phyloP scores from a whole-genome alignment of 2,113 vertebrate genomes.

The Charadrius vociferus region DNA sequence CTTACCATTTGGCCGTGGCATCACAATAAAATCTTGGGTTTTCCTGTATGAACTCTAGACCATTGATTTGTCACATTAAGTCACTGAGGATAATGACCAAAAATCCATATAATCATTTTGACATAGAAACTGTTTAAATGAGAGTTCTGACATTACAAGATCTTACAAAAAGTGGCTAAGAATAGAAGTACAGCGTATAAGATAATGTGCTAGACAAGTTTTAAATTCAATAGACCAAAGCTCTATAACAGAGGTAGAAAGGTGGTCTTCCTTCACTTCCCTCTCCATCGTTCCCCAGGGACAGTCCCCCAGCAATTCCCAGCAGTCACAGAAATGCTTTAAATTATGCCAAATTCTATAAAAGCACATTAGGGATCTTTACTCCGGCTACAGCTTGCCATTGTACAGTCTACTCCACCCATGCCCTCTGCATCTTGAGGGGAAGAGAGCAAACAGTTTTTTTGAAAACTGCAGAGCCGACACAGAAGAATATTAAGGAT shows the following conservation, averaged over 20 bases:
- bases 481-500: background rate
- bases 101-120: background rate
- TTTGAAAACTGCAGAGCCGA: background rate
- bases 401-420: background rate
- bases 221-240: background rate
- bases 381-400: background rate
- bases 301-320: background rate
- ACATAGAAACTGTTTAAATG: background rate
- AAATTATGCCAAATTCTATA: background rate
- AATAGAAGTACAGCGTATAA: background rate
- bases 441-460: background rate
- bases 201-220: background rate
- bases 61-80: background rate
- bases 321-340: background rate
- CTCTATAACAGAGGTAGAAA: background rate
- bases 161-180: background rate
- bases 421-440: background rate
- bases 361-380: background rate
- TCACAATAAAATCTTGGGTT: background rate
- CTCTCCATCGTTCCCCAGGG: background rate
- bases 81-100: background rate
- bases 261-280: background rate
- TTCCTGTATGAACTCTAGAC: background rate
- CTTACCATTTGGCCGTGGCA: background rate
- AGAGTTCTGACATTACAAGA: background rate